phyloP scores from a whole-genome alignment of 2,113 vertebrate species.

The Chiloscyllium plagiosum region DNA sequence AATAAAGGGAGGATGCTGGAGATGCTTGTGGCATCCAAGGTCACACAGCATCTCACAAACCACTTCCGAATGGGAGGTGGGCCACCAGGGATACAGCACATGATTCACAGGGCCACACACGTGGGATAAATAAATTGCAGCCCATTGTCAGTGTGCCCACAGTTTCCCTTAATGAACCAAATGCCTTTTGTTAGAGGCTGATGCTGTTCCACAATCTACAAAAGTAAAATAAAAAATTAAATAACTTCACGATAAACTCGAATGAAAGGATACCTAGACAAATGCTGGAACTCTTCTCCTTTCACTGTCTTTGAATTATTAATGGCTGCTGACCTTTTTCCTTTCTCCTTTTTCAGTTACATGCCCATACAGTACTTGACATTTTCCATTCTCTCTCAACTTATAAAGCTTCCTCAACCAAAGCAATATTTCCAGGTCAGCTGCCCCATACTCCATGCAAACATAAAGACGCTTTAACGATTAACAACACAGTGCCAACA shows the following conservation, averaged over 20 bases:
- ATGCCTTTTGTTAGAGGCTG: neutral
- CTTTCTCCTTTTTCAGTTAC: neutral
- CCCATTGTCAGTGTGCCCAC: neutral
- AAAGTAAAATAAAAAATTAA: neutral
- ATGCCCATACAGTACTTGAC: constrained; percentile 11
- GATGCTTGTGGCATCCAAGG: neutral
- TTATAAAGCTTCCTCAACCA: constrained; percentile 25
- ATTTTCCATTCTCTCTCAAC: constrained; percentile 22
- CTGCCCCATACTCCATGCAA: neutral
- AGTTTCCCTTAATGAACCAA: neutral
- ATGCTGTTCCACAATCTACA: neutral
- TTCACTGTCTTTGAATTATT: constrained; percentile 27
- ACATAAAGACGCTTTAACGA: neutral
- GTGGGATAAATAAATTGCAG: neutral
- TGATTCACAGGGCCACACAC: neutral
- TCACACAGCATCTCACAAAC: neutral
- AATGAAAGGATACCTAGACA: constrained; percentile 2
- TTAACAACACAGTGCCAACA: neutral
- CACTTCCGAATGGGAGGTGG: neutral
- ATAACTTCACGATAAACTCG: neutral
- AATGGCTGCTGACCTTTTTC: constrained; percentile 14
- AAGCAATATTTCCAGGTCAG: constrained; percentile 33
- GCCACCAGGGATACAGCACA: neutral
- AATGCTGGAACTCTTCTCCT: neutral
- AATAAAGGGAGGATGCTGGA: neutral